Evolutionary conservation across 1,140 invertebrate genomes (phyloP), one percentile per base, ranked within the genome.

Genomic region (Planococcus citri): DNA sequence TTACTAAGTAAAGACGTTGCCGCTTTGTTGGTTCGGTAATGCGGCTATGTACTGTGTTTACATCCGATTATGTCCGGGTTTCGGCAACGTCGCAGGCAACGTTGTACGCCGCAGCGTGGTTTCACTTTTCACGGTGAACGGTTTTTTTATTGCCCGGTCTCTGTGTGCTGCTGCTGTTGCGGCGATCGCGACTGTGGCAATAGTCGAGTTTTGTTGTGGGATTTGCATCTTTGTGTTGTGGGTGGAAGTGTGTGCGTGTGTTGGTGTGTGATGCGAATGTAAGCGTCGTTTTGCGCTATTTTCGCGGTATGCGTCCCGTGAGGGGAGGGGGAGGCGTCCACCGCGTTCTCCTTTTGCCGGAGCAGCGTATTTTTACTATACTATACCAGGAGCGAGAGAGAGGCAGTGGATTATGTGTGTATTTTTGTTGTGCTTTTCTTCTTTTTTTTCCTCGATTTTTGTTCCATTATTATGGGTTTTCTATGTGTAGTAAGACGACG

Each of bases 111-210:
- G 41, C 25, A 12, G 22, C 20, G 60, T 25, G 60, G 60, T 64
- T 64, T 64, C 60, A 64, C 60, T 64, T 64, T 64, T 64, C 60
- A 64, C 25, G 21, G 60, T 64, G 60, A 64, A 64, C 60, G 60
- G 60, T 64, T 64, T 64, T 64, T 27, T 64, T 27, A 27, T 64
- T 27, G 60, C 25, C 22, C 6, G 14, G 33, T 37, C 33, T 37
- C 6, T 14, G 33, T 14, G 33, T 37, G 6, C 33, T 37, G 33
- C 33, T 37, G n/a, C 41, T 17, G n/a, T 51, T 9, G 12, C 17
- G 6, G 12, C n/a, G 12, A 2, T 4, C 41, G 41, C 6, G 41
- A 14, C 41, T 6, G 41, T 9, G 41, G 10, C 6, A n/a, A n/a
- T n/a, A n/a, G n/a, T n/a, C n/a, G n/a, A 3, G 41, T 51, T n/a